Evolutionary conservation across 2,797 vertebrate species (phyloP), one percentile per base, ranked within the genome.

Genomic region (Orientallactaga sibirica): DNA sequence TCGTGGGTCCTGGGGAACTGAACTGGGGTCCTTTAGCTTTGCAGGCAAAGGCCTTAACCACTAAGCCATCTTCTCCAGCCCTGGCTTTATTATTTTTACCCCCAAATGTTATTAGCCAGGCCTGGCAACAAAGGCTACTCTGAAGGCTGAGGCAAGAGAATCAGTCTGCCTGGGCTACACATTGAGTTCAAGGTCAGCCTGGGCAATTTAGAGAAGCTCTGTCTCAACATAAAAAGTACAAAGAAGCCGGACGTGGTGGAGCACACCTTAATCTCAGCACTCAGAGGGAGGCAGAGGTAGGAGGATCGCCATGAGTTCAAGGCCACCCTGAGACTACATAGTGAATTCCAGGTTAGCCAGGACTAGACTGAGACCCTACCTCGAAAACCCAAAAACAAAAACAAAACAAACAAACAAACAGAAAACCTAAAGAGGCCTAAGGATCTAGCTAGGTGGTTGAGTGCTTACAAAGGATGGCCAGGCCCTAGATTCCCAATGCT

Each of bases 41-140:
- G 33, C 33, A 37, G 33, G 33, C 33, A 37, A 37, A 37, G 33
- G 33, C 33, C 33, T 37, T 37, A 37, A 37, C 33, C 33, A 37
- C 33, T 37, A 37, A 37, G 33, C 33, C 33, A 37, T 37, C 2
- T 37, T 37, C 33, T 37, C 33, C 33, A 37, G 33, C 33, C 33
- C 33, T 37, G 33, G 33, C 33, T 37, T 37, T 37, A 81, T 99
- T 99, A 95, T 99, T 99, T 94, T 96, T 97, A 94, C 98, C 96
- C 98, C 99, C 71, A 99, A 98, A 83, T 52, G 27, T 70, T 24
- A 52, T 24, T 20, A 70, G 66, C 52, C 22, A 29, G 55, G 52
- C n/a, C 58, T 78, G 52, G 11, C 58, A n/a, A 78, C 58, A 15
- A 10, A 78, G 18, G 29, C 20, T 83, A 37, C 33, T 37, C 33